A percentile compares a stretch with the other conserved stretches of the same genome.
These are phyloP conservation scores for Zaprionus tsacasi DNA, from an alignment of 1,140 invertebrate species.

Conservation along the genomic window DNA sequence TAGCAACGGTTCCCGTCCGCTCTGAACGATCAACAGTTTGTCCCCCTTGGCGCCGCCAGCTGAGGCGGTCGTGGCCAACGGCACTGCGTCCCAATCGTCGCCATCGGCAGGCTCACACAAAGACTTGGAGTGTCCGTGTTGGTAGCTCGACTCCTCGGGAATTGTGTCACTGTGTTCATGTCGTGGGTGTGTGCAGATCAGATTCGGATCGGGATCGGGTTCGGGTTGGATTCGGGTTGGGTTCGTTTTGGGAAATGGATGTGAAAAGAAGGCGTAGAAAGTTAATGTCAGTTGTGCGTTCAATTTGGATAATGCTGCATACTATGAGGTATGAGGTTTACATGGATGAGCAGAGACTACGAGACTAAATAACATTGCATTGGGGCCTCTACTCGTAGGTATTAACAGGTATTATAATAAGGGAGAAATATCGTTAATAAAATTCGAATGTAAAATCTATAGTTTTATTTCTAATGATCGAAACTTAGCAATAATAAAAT, in stretches of 20 bases:
- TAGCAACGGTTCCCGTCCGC: slow-evolving; percentile 72
- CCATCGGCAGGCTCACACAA: slow-evolving; percentile 74
- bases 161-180: slow-evolving; percentile 79
- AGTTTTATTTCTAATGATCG: neutral
- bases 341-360: slow-evolving; percentile 47
- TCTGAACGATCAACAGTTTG: slow-evolving; percentile 43
- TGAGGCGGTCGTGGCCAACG: slow-evolving; percentile 43
- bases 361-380: slow-evolving; percentile 32
- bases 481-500: slow-evolving; percentile 3
- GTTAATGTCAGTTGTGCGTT: slow-evolving; percentile 74
- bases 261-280: slow-evolving; percentile 78
- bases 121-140: slow-evolving; percentile 79
- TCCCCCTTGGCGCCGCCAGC: slow-evolving; percentile 51
- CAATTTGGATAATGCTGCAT: slow-evolving; percentile 54
- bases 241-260: slow-evolving; percentile 44
- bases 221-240: slow-evolving; percentile 22
- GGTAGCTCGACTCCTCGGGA: slow-evolving; percentile 81
- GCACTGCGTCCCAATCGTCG: slow-evolving; percentile 76
- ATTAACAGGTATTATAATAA: neutral
- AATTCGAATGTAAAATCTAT: neutral
- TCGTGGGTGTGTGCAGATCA: slow-evolving; percentile 26
- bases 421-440: neutral
- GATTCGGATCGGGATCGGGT: slow-evolving; percentile 46
- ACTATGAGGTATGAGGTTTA: slow-evolving; percentile 30
- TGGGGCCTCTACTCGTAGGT: slow-evolving; percentile 17